A percentile compares a stretch with the other conserved stretches of the same genome.
Evolutionary conservation across 2,113 vertebrate genomes (phyloP).

Genomic region (Butorides virescens): DNA sequence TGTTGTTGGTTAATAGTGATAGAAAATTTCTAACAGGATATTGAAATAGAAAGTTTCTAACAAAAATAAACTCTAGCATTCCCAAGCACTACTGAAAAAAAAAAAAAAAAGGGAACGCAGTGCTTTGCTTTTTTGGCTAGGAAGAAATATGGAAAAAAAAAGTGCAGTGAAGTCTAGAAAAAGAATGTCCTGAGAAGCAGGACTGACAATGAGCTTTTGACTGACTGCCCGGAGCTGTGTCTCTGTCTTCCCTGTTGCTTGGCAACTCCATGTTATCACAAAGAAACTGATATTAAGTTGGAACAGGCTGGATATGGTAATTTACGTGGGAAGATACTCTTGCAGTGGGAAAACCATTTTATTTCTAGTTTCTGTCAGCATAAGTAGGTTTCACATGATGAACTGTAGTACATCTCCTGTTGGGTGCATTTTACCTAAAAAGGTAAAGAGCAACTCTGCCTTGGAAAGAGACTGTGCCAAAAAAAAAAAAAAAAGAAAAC

Average conservation of each 20-base stretch:
- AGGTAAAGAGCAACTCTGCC: conserved; percentile 53
- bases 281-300: conserved; percentile 71
- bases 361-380: conserved; percentile 65
- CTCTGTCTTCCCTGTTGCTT: conserved; percentile 67
- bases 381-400: conserved; percentile 59
- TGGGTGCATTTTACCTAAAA: conserved; percentile 67
- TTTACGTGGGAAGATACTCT: conserved; percentile 67
- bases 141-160: conserved; percentile 36
- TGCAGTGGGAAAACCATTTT: conserved; percentile 61
- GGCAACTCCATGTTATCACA: conserved; percentile 66
- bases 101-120: background rate
- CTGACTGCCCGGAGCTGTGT: conserved; percentile 63
- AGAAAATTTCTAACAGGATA: background rate
- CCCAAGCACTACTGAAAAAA: background rate
- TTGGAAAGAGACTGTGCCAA: conserved; percentile 8
- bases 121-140: background rate
- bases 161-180: conserved; percentile 34
- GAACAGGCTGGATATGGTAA: conserved; percentile 67
- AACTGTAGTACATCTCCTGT: conserved; percentile 30
- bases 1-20: background rate
- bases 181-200: conserved; percentile 47
- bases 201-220: conserved; percentile 54
- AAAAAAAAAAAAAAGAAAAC: background rate
- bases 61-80: conserved; percentile 24
- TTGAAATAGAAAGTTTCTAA: conserved; percentile 27